Conservation (phyloP, 2,113 vertebrate genomes). For the Microcebus griseorufus region DNA sequence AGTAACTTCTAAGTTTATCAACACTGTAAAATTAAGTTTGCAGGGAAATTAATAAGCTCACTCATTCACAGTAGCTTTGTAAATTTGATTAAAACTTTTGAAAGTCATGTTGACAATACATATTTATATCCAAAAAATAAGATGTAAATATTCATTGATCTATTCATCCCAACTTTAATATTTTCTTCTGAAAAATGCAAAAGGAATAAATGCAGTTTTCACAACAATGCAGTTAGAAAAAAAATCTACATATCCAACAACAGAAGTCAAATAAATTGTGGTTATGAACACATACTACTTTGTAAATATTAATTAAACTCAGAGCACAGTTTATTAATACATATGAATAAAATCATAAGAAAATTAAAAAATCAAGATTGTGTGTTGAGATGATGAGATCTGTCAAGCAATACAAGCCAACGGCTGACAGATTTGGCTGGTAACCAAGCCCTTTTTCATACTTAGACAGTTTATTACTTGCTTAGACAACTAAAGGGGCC, state of each 20-base stretch:
- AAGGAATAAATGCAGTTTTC: background rate
- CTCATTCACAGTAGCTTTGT: background rate
- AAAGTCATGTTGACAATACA: background rate
- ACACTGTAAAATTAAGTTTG: background rate
- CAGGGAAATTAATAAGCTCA: background rate
- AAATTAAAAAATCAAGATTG: background rate
- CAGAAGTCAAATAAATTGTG: background rate
- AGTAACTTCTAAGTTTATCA: background rate
- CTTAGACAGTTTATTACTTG: background rate
- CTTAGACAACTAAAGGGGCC: background rate
- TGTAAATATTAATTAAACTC: background rate
- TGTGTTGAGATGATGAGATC: background rate
- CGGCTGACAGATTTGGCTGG: too few species aligned
- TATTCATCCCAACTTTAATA: background rate
- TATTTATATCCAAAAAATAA: background rate
- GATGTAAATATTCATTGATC: background rate
- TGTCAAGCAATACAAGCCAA: background rate
- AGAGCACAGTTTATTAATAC: background rate
- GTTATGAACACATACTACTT: background rate
- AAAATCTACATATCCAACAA: background rate
- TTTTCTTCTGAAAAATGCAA: background rate
- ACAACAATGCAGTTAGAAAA: background rate
- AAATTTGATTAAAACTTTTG: conserved; percentile 17
- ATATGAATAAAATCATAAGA: background rate
- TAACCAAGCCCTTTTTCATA: background rate